Conservation (phyloP, 2,797 vertebrate genomes). For the Pangasius macronema region DNA sequence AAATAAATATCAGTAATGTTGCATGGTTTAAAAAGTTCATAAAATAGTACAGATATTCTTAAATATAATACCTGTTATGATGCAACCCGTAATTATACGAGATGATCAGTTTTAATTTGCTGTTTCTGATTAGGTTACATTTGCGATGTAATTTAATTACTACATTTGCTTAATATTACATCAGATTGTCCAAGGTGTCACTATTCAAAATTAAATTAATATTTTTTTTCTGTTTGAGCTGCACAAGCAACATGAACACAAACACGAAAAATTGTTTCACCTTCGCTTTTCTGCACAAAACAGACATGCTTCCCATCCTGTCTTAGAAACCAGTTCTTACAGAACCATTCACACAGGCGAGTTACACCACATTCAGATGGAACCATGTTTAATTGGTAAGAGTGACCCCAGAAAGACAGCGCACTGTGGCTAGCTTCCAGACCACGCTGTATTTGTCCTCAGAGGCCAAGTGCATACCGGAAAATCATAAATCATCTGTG, state of each 20-base stretch:
- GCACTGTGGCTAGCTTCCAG: constrained; percentile 45
- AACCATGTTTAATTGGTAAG: constrained; percentile 47
- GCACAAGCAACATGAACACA: background rate
- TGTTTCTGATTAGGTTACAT: background rate
- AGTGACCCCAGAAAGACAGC: constrained; percentile 43
- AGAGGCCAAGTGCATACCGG: constrained; percentile 41
- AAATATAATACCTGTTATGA: background rate
- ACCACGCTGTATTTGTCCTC: constrained; percentile 34
- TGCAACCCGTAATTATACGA: background rate
- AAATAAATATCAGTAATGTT: background rate
- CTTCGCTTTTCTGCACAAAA: background rate
- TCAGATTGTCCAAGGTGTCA: background rate
- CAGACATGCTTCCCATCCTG: constrained; percentile 20
- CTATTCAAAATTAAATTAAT: background rate
- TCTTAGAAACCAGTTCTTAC: constrained; percentile 40
- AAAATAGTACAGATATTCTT: background rate
- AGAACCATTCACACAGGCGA: constrained; percentile 2
- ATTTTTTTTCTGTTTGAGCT: background rate
- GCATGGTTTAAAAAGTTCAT: background rate
- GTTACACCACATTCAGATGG: constrained; percentile 36
- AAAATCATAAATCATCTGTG: constrained; percentile 56
- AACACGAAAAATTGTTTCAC: background rate
- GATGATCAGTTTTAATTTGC: background rate
- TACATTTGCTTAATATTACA: constrained; percentile 3
- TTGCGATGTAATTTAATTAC: background rate